phyloP scores from a whole-genome alignment of 2,888 invertebrate species.

The Chorisops tibialis region DNA sequence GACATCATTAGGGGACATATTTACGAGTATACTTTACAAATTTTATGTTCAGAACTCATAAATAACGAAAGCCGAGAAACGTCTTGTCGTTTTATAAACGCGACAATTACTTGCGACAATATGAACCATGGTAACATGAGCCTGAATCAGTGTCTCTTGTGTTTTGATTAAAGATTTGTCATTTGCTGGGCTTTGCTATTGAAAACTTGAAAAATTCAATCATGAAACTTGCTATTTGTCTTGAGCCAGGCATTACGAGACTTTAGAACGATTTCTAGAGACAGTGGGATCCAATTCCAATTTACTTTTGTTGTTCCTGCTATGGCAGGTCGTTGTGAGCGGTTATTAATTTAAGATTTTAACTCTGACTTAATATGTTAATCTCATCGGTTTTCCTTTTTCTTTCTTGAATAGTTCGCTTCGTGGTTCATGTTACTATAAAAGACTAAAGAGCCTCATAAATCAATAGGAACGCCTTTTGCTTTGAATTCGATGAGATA shows the following conservation, averaged over 20 bases:
- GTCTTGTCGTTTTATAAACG: conserved; percentile 13
- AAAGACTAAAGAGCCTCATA: no score
- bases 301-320: no score
- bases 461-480: no score
- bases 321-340: no score
- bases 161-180: not conserved
- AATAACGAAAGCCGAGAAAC: conserved; percentile 15
- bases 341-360: no score
- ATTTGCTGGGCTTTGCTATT: not conserved
- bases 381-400: no score
- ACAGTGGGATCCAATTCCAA: no score
- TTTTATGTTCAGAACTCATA: conserved; percentile 25
- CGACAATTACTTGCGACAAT: conserved; percentile 23
- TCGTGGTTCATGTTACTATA: no score
- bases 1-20: conserved; percentile 29
- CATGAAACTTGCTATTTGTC: conserved; percentile 11
- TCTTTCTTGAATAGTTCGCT: no score
- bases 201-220: conserved; percentile 1
- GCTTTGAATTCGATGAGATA: no score
- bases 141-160: conserved; percentile 18
- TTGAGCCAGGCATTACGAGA: conserved; percentile 5
- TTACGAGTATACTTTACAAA: conserved; percentile 28
- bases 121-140: conserved; percentile 24
- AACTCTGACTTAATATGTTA: no score
- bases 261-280: conserved; percentile 5